These are phyloP conservation scores for Indicator indicator DNA, from an alignment of 2,113 vertebrate genomes.

Conservation along the genomic window DNA sequence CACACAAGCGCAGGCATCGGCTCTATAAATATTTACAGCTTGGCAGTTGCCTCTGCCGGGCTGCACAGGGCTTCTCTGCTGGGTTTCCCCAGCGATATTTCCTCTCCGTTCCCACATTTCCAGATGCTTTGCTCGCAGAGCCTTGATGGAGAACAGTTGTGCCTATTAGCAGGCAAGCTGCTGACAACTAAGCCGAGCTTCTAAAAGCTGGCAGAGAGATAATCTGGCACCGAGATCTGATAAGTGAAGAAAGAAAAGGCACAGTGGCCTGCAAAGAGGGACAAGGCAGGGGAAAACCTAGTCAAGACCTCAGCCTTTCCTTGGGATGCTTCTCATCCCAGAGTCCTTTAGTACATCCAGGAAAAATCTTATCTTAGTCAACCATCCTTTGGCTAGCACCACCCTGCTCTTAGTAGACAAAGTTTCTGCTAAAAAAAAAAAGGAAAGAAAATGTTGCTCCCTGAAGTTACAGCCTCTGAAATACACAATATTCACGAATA, in stretches of 20 bases:
- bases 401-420: neutral
- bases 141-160: constrained; percentile 48
- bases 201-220: constrained; percentile 44
- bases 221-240: constrained; percentile 28
- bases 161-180: constrained; percentile 58
- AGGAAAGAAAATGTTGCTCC: neutral
- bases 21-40: constrained; percentile 25
- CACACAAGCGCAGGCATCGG: neutral
- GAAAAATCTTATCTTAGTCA: neutral
- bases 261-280: neutral
- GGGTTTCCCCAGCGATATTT: neutral
- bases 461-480: neutral
- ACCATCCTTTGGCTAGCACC: neutral
- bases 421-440: neutral
- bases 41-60: constrained; percentile 1
- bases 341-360: neutral
- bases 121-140: constrained; percentile 27
- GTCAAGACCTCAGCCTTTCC: neutral
- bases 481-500: neutral
- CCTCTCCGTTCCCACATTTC: constrained; percentile 15
- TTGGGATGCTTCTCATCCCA: neutral
- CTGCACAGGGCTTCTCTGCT: neutral
- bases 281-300: neutral
- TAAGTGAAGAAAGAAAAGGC: neutral
- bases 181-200: constrained; percentile 35